Evolutionary conservation across 2,113 vertebrate species (phyloP).

Genomic region (Phyllostomus discolor): DNA sequence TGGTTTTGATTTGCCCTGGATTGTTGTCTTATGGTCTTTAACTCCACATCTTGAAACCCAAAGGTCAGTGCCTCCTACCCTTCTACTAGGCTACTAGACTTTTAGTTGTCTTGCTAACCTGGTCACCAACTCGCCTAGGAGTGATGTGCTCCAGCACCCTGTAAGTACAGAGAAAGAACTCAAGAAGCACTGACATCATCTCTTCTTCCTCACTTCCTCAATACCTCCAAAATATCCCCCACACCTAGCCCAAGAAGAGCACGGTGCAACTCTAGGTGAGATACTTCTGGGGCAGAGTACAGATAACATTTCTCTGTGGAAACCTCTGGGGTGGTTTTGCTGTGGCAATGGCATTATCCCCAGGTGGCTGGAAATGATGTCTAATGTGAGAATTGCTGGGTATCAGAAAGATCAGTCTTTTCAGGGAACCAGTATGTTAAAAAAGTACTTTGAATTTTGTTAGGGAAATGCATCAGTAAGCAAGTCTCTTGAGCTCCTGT

Average conservation of each 20-base stretch:
- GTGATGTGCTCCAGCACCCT: background rate
- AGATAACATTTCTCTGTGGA: background rate
- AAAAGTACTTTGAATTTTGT: background rate
- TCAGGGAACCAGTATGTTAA: background rate
- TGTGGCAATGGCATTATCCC: background rate
- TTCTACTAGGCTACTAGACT: background rate
- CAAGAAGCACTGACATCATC: background rate
- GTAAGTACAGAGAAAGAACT: background rate
- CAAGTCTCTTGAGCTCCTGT: background rate
- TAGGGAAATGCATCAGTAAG: background rate
- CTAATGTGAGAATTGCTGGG: background rate
- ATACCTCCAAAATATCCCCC: background rate
- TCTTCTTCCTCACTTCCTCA: background rate
- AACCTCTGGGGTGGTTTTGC: fast-evolving
- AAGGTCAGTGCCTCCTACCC: background rate
- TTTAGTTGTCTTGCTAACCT: background rate
- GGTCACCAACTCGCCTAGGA: background rate
- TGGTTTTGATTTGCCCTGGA: background rate
- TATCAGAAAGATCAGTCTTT: background rate
- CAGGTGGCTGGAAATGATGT: background rate
- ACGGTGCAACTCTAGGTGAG: background rate
- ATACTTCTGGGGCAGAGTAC: background rate
- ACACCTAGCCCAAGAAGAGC: background rate
- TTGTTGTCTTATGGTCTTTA: background rate
- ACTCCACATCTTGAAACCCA: background rate